Conservation (phyloP, 2,888 invertebrate species). For the Nezara viridula region DNA sequence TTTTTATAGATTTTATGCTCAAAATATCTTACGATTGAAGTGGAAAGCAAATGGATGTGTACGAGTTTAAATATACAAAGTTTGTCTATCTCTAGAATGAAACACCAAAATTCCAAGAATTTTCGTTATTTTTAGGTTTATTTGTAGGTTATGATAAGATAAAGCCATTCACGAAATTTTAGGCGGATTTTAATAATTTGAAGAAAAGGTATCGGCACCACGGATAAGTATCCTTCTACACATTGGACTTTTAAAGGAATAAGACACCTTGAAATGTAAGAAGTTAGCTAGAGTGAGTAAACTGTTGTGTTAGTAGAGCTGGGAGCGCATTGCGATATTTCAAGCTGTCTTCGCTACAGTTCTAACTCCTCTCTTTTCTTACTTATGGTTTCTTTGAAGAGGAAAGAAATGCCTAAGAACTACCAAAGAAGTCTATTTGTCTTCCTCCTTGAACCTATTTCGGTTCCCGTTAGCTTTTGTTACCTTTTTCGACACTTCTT, state of each 20-base stretch:
- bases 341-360: not conserved
- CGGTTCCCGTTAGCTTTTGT: not conserved
- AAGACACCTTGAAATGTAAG: not conserved
- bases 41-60: no score
- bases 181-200: no score
- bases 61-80: no score
- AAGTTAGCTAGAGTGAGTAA: not conserved
- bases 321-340: not conserved
- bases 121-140: no score
- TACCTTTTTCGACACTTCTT: not conserved
- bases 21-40: no score
- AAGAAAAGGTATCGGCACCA: no score
- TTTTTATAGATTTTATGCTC: no score
- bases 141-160: no score
- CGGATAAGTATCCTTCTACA: no score
- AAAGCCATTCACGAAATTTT: no score
- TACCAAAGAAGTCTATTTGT: not conserved
- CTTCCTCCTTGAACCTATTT: not conserved
- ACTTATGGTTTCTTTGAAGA: not conserved
- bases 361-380: not conserved
- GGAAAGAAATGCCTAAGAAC: slow-evolving; percentile 22
- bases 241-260: not conserved
- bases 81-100: no score
- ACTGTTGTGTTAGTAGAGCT: not conserved
- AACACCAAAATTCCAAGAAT: no score